phyloP scores from a whole-genome alignment of 37 sponge, comb jelly and placozoan genomes.

The Spongilla lacustris region DNA sequence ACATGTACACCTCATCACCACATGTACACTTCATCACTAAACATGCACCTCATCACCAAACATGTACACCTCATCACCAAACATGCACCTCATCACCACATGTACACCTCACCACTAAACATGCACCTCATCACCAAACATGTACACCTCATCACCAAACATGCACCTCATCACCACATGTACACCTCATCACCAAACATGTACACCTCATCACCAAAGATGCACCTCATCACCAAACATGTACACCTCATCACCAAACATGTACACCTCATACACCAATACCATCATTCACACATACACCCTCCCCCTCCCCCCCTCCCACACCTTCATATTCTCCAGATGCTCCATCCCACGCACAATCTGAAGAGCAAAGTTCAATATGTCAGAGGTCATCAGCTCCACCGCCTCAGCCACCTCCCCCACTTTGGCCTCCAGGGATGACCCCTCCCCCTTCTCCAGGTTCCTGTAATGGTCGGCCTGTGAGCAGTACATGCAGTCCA shows the following conservation, averaged over 20 bases:
- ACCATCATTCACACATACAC: not conserved
- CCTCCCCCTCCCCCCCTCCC: not conserved
- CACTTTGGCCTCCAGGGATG: not conserved
- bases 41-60: not conserved
- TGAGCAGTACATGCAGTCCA: not conserved
- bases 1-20: not conserved
- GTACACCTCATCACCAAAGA: not conserved
- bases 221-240: not conserved
- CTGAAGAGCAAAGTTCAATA: constrained; percentile 64
- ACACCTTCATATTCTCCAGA: constrained; percentile 69
- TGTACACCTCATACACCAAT: not conserved
- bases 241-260: not conserved
- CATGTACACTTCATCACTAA: too few species aligned
- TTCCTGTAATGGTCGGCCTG: not conserved
- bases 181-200: too few species aligned
- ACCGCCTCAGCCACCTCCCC: not conserved
- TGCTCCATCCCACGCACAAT: constrained; percentile 86
- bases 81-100: not conserved
- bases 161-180: too few species aligned
- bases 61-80: not conserved
- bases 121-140: not conserved
- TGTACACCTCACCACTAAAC: not conserved
- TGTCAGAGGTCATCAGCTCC: constrained; percentile 47
- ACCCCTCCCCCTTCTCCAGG: not conserved
- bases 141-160: too few species aligned